Evolutionary conservation across 2,113 vertebrate genomes (phyloP), one percentile per base, ranked within the genome.

Genomic region (Brachirus orientalis): DNA sequence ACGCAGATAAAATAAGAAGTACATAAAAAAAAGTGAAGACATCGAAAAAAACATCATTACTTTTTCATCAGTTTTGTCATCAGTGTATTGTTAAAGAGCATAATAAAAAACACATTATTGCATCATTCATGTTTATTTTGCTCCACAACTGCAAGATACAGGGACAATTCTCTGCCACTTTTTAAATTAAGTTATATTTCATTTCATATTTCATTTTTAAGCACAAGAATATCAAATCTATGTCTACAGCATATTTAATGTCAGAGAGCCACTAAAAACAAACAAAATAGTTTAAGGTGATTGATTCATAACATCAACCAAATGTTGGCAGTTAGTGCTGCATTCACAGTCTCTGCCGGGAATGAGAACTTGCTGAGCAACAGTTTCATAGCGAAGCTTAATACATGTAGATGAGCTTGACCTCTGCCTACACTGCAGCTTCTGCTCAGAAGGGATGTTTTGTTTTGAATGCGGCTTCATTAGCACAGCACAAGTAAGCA

Each of bases 51-150:
- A 58, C 6, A 8, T 8, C 3, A 54, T 51, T n/a, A 35, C 17
- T 61, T 47, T 75, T 61, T 57, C 10, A 36, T 67, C 22, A 59
- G 48, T 22, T 35, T 52, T 19, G 11, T 67, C 33, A 64, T 55
- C 4, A 18, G 40, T 19, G 45, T 63, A 20, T 65, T 20, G 8
- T 55, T 69, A 9, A 47, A 28, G 28, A 28, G 28, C 28, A 28
- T 28, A 28, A 28, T 28, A 28, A 28, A 28, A 28, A 28, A 28
- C 28, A 28, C 28, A 28, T 28, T 28, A 28, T 28, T 4, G 6
- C 28, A 28, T 28, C 28, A 28, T 28, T 28, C 28, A 28, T 28
- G 28, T 28, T 28, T 28, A 28, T 28, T 28, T 28, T 28, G 6
- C 28, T 28, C 28, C 3, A 5, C 22, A 5, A 28, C 22, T 2